Percentiles rank a stretch among this genome's conserved stretches.
These are phyloP conservation scores for Lepisosteus osseus DNA, from an alignment of 2,113 vertebrate species.

Conservation along the genomic window DNA sequence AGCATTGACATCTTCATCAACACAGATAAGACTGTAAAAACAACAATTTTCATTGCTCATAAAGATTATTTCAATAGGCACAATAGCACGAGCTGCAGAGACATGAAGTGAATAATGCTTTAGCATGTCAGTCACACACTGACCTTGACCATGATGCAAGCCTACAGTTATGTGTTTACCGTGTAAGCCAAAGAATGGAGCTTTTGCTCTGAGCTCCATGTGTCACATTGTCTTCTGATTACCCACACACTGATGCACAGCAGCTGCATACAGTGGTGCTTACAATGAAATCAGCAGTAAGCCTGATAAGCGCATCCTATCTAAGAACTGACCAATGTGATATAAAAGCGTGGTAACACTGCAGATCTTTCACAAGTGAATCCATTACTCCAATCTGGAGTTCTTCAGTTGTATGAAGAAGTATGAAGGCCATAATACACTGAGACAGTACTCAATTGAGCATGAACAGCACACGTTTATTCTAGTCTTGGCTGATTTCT, in stretches of 20 bases:
- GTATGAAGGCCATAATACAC: constrained; percentile 19
- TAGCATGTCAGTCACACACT: constrained; percentile 26
- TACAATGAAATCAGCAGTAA: background rate
- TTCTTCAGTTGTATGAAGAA: constrained; percentile 9
- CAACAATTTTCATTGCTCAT: background rate
- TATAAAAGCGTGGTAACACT: background rate
- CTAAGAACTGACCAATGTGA: background rate
- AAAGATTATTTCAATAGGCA: constrained; percentile 14
- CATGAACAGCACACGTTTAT: constrained; percentile 16
- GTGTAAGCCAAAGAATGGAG: constrained; percentile 21
- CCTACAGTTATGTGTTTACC: constrained; percentile 21
- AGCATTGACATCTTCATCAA: constrained; percentile 2
- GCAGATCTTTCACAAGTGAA: background rate
- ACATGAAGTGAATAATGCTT: constrained; percentile 35
- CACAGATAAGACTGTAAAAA: constrained; percentile 1
- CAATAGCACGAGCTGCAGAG: constrained; percentile 12
- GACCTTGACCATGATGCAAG: constrained; percentile 46
- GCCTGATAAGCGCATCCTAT: background rate
- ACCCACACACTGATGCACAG: constrained; percentile 45
- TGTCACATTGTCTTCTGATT: constrained; percentile 39
- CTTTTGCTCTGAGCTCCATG: constrained; percentile 23
- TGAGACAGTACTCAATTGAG: constrained; percentile 31
- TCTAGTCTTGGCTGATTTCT: constrained; percentile 27
- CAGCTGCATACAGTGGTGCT: constrained; percentile 37
- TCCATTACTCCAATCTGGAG: background rate